Conservation (phyloP, 2,113 vertebrate genomes). For the Caranx ignobilis region DNA sequence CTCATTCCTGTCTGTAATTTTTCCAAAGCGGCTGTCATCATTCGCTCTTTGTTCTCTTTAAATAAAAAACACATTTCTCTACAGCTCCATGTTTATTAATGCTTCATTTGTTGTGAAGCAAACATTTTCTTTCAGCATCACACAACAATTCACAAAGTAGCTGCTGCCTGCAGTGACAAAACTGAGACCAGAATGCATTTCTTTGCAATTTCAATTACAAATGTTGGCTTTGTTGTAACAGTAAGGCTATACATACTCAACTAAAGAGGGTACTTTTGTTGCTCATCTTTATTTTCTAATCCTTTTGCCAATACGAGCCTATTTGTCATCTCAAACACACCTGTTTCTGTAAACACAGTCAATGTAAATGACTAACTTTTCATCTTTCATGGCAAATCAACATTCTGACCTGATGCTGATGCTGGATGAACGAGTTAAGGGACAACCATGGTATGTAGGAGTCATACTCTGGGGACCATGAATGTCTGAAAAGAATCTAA, state of each 20-base stretch:
- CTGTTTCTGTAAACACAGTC: constrained; percentile 16
- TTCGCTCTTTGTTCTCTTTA: constrained; percentile 11
- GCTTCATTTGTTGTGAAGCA: constrained; percentile 19
- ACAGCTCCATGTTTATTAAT: constrained; percentile 24
- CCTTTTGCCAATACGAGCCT: background rate
- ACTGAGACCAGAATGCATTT: background rate
- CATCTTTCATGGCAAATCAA: background rate
- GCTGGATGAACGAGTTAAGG: background rate
- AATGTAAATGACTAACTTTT: constrained; percentile 10
- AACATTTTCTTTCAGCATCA: constrained; percentile 9
- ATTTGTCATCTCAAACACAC: constrained; percentile 16
- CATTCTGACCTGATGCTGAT: background rate
- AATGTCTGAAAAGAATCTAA: background rate
- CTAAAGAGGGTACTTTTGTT: background rate
- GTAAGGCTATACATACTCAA: background rate
- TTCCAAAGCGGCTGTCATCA: constrained; percentile 8
- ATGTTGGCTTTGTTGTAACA: constrained; percentile 28
- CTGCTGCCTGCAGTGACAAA: constrained; percentile 15
- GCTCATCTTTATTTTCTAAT: constrained; percentile 15
- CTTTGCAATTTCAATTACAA: constrained; percentile 9
- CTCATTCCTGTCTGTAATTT: constrained; percentile 2
- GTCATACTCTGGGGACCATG: background rate
- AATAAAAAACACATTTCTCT: constrained; percentile 13
- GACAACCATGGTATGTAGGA: background rate
- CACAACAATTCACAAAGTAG: background rate